Percentiles rank a stretch among this genome's conserved stretches.
Evolutionary conservation across 2,888 invertebrate species (phyloP).

Genomic region (Branchellion lobata): DNA sequence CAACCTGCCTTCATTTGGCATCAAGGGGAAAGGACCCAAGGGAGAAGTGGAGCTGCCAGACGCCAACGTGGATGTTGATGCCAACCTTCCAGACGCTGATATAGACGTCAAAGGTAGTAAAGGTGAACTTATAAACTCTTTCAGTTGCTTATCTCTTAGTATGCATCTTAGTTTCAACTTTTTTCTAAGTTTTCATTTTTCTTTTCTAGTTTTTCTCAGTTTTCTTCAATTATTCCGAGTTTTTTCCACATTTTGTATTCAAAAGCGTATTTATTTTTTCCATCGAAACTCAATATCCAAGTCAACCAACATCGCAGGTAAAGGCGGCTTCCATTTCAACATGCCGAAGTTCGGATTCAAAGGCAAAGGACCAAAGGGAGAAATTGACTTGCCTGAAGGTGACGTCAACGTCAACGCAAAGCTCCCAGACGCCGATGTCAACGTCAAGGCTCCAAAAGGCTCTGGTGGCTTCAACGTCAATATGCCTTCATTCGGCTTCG

Average conservation of each 20-base stretch:
- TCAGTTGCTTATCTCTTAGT: background rate
- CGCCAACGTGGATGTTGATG: constrained; percentile 20
- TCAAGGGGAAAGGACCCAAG: constrained; percentile 38
- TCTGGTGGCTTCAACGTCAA: constrained; percentile 25
- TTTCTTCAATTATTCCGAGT: no score
- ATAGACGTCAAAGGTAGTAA: constrained; percentile 1
- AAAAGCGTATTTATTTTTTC: no score
- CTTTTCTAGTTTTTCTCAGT: no score
- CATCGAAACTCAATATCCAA: no score
- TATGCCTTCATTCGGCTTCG: constrained; percentile 15
- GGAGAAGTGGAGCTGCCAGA: constrained; percentile 38
- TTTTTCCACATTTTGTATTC: no score
- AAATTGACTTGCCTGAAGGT: constrained; percentile 3
- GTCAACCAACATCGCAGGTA: no score
- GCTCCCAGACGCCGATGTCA: constrained; percentile 42
- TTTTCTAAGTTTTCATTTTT: background rate
- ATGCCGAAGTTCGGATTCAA: constrained; percentile 30
- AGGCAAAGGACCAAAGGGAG: constrained; percentile 34
- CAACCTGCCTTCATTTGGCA: constrained; percentile 38
- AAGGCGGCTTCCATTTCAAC: constrained; percentile 16
- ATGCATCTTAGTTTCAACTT: no score
- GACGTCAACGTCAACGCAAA: constrained; percentile 5
- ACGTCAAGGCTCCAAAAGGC: constrained; percentile 37
- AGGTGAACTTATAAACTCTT: background rate
- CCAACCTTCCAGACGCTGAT: constrained; percentile 36